Base-by-base conservation (phyloP, 2,888 invertebrate genomes). In the Pseudanteris insignis region DNA sequence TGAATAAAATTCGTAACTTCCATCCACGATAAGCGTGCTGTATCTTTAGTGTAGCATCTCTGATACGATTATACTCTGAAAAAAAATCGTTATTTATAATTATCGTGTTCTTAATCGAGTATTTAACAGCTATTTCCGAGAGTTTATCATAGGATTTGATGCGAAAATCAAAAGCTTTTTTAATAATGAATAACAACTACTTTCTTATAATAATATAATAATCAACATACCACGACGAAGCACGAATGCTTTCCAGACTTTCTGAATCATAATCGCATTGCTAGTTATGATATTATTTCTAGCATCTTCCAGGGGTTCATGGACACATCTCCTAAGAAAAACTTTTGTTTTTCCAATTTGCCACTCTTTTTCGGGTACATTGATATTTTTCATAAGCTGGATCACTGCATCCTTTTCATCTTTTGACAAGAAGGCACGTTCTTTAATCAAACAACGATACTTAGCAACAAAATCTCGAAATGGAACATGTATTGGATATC, bases 341-440 rank as follows among this genome's bases (percentile, higher is more conserved):
- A 95, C 89, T 81, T 93, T 94, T 24, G 87, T 88, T 80, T 88
- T 89, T 0, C 94, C 95, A 60, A 93, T 86, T 81, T 94, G 94
- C 93, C 94, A 94, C 79, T 94, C 92, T 50, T 84, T 87, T 43
- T 84, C 82, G 0, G 89, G 86, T 25, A 92, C 85, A 41, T 86
- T 84, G 65, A 89, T 86, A 59, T 85, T 83, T 61, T 84, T 83
- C 71, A 92, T 83, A 57, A 90, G 75, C 30, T 75, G 73, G 53
- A 81, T 81, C 48, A 79, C 82, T 1, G 83, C 83, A 13, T 77
- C 77, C 12, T 77, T 76, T 9, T 80, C 79, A 33, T 84, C 82
- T 2, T 67, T 66, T 1, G 72, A 71, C 8, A 74, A 63, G 2
- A 69, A 67, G 7, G 64, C 36, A 2, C 82, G 37, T 62, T 65